Conservation (phyloP, 2,797 vertebrate species). For the Babyrousa celebensis region DNA sequence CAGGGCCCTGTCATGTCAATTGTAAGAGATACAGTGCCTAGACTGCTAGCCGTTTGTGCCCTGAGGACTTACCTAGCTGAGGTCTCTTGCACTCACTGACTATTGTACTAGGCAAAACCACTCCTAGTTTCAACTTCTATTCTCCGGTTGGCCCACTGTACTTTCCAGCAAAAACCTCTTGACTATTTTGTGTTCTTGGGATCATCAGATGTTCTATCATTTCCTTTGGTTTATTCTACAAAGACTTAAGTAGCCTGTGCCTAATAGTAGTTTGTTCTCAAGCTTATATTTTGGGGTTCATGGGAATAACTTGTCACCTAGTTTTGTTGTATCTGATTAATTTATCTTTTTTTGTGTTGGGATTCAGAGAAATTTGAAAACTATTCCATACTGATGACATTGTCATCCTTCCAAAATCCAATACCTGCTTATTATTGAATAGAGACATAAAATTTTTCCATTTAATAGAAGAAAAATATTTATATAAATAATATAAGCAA, state of each 20-base stretch:
- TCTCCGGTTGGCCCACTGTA: neutral
- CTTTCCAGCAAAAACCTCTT: neutral
- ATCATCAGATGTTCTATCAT: neutral
- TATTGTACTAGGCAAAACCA: neutral
- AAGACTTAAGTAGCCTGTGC: neutral
- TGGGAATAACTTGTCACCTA: neutral
- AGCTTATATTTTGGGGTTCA: neutral
- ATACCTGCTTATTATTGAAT: constrained; percentile 54
- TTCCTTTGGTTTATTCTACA: neutral
- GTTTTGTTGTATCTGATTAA: neutral
- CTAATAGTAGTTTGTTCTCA: neutral
- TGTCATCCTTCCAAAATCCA: neutral
- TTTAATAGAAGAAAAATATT: constrained; percentile 25
- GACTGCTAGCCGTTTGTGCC: fast-evolving
- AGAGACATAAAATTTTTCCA: neutral
- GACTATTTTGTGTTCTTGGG: neutral
- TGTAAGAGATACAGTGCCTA: neutral
- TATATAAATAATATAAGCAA: neutral
- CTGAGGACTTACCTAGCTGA: neutral
- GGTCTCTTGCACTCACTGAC: neutral
- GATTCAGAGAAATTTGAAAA: constrained; percentile 36
- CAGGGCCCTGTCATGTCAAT: neutral
- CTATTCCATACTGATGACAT: neutral
- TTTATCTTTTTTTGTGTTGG: neutral
- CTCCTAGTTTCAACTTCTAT: neutral